Evolutionary conservation across 2,888 invertebrate species (phyloP), one percentile per base, ranked within the genome.

Genomic region (Lycocerus yunnanus): DNA sequence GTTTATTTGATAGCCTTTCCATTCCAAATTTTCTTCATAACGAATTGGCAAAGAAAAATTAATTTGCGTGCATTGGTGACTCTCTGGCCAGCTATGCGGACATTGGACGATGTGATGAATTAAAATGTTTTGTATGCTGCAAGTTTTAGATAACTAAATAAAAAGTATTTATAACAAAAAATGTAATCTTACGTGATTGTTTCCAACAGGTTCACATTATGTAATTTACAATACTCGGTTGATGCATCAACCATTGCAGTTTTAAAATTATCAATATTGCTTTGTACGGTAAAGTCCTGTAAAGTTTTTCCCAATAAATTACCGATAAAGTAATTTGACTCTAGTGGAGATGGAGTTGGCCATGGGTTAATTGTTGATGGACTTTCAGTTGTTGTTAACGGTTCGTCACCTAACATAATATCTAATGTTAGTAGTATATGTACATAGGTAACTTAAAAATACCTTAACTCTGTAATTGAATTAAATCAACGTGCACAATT

Each of bases 1-100:
- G 8, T 24, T 75, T 3, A 81, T 14, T 60, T 81, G 79, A 74
- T 81, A 80, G 11, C 72, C 77, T 1, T 66, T 66, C 61, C 66
- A 71, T 13, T 9, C 2, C 13, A 68, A 63, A 59, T 73, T 61
- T 21, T 79, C 74, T 3, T 16, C 5, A 10, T 76, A 61, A 9
- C 71, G 13, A 13, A 82, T 72, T 3, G 82, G 82, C 15, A 81
- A 27, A 1, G 78, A 73, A 67, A 79, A 81, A 11, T 59, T 61
- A 13, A 78, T 20, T 68, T 73, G 66, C 2, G 73, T 69, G 68
- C 81, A 81, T 0, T 10, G 68, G 9, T 77, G 67, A 27, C 73
- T 71, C 14, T 78, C 58, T 1, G 81, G 80, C 81, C 81, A 81
- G 15, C 68, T 66, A 16, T 58, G 65, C 0, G 77, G 76, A 68